Conservation (phyloP, 30 jellyfish, hydroid and myxozoan genomes). For the Nemopilema nomurai region DNA sequence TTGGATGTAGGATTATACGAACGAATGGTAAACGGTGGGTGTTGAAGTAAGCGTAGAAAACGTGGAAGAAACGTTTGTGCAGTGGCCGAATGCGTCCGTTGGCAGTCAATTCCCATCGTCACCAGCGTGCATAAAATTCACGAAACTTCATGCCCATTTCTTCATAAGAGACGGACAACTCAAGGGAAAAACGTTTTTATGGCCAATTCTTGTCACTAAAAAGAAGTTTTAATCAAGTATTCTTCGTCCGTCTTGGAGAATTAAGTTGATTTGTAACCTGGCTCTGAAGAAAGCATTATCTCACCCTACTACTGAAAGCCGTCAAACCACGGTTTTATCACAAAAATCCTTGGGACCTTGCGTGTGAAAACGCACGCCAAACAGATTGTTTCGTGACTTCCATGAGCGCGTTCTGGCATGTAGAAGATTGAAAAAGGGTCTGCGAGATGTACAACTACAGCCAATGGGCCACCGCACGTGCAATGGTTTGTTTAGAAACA, state of each 20-base stretch:
- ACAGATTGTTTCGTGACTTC: neutral
- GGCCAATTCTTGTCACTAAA: too few species aligned
- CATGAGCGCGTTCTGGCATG: neutral
- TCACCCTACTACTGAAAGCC: neutral
- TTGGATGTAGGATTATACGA: neutral
- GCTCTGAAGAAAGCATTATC: neutral
- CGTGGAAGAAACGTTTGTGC: neutral
- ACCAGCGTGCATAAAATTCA: too few species aligned
- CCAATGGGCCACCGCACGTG: conserved; percentile 17
- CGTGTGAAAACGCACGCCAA: neutral
- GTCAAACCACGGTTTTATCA: neutral
- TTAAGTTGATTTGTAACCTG: neutral
- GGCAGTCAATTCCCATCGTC: neutral
- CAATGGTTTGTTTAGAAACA: neutral
- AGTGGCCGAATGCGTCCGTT: neutral
- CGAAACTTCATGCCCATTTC: too few species aligned
- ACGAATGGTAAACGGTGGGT: neutral
- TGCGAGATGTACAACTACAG: neutral
- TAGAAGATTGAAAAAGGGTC: neutral
- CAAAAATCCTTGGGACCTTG: neutral
- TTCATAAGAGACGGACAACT: too few species aligned
- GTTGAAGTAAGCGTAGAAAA: neutral
- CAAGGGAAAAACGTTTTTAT: too few species aligned
- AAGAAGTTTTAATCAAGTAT: neutral
- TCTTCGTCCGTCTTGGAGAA: neutral